Conservation (phyloP, 1,140 invertebrate genomes). For the Brachionus plicatilis region DNA sequence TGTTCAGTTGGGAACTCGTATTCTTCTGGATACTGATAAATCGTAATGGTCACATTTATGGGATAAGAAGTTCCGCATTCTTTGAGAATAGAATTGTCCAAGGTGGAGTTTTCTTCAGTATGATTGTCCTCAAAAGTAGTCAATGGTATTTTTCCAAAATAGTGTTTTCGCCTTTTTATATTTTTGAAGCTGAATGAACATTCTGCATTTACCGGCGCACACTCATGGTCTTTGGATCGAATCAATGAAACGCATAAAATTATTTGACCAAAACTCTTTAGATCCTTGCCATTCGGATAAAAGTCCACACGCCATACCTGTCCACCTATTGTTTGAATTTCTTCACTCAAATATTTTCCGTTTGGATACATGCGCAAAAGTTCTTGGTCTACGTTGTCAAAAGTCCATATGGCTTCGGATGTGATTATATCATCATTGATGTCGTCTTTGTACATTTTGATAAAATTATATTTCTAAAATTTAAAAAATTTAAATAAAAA, state of each 20-base stretch:
- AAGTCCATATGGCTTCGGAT: conserved; percentile 24
- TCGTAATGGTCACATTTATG: conserved; percentile 5
- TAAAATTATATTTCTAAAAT: neutral
- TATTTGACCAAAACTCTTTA: conserved; percentile 2
- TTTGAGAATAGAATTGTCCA: conserved; percentile 1
- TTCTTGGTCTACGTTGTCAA: conserved; percentile 20
- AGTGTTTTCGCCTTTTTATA: conserved; percentile 12
- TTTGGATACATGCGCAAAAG: conserved; percentile 8
- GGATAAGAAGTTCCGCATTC: neutral
- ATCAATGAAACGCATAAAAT: neutral
- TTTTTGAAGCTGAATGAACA: conserved; percentile 29
- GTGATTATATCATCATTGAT: conserved; percentile 17
- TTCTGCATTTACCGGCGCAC: neutral
- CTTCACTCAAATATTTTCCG: conserved; percentile 7
- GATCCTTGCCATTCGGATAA: conserved; percentile 24
- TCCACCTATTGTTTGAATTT: neutral
- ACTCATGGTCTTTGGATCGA: neutral
- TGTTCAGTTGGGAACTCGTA: neutral
- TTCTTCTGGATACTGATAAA: neutral
- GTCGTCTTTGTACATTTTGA: conserved; percentile 2
- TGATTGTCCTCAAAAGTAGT: neutral
- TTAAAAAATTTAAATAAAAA: neutral
- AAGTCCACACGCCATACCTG: neutral
- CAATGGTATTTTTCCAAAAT: conserved; percentile 10
- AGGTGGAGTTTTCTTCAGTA: conserved; percentile 1